Conservation (phyloP, 92 coral and sea anemone genomes). For the Zoanthus sociatus region DNA sequence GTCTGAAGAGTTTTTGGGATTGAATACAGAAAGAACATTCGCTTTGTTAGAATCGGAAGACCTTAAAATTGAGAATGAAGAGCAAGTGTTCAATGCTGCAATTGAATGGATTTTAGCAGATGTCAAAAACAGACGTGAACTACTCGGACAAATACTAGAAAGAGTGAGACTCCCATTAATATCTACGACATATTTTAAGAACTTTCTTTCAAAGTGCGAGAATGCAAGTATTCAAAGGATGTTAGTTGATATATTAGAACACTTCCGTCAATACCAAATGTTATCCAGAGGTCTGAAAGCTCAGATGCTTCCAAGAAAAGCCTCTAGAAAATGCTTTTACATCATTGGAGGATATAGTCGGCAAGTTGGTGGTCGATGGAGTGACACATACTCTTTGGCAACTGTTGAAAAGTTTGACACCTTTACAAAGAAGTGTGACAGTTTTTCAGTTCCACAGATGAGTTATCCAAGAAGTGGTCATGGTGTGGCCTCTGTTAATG, state of each 20-base stretch:
- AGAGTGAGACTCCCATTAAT: constrained; percentile 84
- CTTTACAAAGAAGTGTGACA: constrained; percentile 69
- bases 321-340: constrained; percentile 87
- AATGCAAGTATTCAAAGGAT: constrained; percentile 83
- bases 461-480: constrained; percentile 89
- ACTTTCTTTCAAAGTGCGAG: constrained; percentile 65
- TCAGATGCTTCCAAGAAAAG: constrained; percentile 74
- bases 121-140: constrained; percentile 68
- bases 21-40: constrained; percentile 61
- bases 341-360: constrained; percentile 92
- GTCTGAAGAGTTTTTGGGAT: constrained; percentile 81
- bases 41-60: constrained; percentile 83
- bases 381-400: constrained; percentile 82
- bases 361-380: constrained; percentile 82
- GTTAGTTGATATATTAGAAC: constrained; percentile 70
- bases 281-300: constrained; percentile 58
- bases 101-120: constrained; percentile 84
- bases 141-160: constrained; percentile 80
- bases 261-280: constrained; percentile 78
- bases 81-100: constrained; percentile 87
- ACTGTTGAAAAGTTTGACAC: constrained; percentile 89
- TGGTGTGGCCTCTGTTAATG: constrained; percentile 79
- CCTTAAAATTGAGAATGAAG: constrained; percentile 85
- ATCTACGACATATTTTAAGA: constrained; percentile 75
- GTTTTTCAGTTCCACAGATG: constrained; percentile 66